Evolutionary conservation across 2,797 vertebrate species (phyloP).

Genomic region (Carduelis carduelis): DNA sequence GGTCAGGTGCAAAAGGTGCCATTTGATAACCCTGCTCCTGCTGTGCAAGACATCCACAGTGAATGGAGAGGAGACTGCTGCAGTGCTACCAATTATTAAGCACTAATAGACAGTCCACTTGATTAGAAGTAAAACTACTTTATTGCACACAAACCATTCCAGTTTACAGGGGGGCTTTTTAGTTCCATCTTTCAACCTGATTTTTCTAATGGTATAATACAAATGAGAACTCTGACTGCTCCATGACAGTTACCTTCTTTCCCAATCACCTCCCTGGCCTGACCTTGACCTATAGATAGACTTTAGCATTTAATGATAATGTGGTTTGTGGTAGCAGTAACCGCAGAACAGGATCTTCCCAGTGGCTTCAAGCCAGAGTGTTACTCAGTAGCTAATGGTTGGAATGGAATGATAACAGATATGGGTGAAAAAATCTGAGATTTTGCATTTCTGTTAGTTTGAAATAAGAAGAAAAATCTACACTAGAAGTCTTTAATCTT

Average conservation of each 20-base stretch:
- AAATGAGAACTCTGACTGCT: background rate
- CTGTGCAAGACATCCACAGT: accelerated
- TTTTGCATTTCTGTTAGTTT: constrained; percentile 29
- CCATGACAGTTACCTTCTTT: constrained; percentile 1
- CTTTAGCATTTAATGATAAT: constrained; percentile 67
- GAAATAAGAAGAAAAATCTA: constrained; percentile 9
- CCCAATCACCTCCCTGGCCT: constrained; percentile 9
- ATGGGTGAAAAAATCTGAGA: background rate
- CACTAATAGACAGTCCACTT: background rate
- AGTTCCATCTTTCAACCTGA: background rate
- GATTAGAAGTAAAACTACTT: background rate
- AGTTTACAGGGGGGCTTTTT: background rate
- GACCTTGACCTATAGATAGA: constrained; percentile 77
- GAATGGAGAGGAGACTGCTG: background rate
- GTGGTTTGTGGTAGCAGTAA: constrained; percentile 77
- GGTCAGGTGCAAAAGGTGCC: background rate
- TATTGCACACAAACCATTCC: background rate
- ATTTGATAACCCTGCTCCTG: background rate
- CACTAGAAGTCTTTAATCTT: background rate
- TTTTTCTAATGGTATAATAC: background rate
- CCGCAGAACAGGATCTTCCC: constrained; percentile 78
- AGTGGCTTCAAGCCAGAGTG: constrained; percentile 59
- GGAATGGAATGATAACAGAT: constrained; percentile 58
- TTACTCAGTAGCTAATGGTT: constrained; percentile 74
- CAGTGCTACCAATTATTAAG: background rate